phyloP scores from a whole-genome alignment of 2,113 vertebrate species.

The Dermatemys mawii region DNA sequence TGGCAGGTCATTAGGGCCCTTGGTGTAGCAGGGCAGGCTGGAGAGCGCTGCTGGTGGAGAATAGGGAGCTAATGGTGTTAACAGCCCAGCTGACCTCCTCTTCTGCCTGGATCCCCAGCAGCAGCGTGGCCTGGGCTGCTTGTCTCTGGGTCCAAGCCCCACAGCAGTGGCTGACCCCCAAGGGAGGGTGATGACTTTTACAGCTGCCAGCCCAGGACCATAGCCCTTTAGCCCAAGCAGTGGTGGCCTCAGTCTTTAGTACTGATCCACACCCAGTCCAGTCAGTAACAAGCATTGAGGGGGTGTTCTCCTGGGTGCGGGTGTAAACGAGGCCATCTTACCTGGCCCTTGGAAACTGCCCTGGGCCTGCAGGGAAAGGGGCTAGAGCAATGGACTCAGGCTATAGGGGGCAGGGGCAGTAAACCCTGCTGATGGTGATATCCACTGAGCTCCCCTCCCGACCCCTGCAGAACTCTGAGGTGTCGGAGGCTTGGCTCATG shows the following conservation, averaged over 20 bases:
- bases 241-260: background rate
- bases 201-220: background rate
- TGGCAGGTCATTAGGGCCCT: background rate
- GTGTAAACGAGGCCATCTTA: background rate
- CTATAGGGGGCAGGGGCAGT: background rate
- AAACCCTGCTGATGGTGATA: background rate
- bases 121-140: background rate
- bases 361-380: background rate
- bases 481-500: no score
- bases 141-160: background rate
- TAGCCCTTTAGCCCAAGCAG: background rate
- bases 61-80: background rate
- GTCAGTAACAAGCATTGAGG: background rate
- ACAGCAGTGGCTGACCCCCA: background rate
- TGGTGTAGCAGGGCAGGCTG: background rate
- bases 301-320: background rate
- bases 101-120: background rate
- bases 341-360: background rate
- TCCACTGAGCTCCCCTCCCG: no score
- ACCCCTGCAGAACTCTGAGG: background rate
- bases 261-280: background rate
- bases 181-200: background rate
- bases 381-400: background rate
- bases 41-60: background rate
- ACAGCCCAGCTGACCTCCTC: background rate